Conservation (phyloP, 2,888 invertebrate genomes). For the Euclidia mi region DNA sequence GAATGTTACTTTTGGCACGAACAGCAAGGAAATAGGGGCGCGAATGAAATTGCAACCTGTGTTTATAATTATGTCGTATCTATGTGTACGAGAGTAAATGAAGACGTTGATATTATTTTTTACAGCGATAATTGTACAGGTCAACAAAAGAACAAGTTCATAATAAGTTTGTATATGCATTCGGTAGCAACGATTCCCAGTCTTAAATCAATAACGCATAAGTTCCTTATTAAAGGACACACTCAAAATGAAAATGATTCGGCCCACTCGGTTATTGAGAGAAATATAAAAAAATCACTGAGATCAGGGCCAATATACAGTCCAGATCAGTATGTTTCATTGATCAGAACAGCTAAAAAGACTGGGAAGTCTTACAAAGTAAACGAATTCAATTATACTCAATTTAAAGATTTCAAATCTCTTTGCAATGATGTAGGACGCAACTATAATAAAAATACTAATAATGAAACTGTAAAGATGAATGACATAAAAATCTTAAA, state of each 20-base stretch:
- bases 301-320: constrained; percentile 27
- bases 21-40: constrained; percentile 16
- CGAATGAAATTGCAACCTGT: constrained; percentile 17
- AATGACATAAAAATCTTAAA: constrained; percentile 12
- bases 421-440: constrained; percentile 11
- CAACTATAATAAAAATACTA: constrained; percentile 9
- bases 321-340: constrained; percentile 32
- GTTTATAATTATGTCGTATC: constrained; percentile 9
- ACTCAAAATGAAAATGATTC: constrained; percentile 27
- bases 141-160: constrained; percentile 15
- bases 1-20: constrained; percentile 20
- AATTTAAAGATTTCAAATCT: constrained; percentile 16
- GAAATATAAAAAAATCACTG: constrained; percentile 24
- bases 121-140: constrained; percentile 21
- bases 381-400: too few species aligned
- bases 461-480: constrained; percentile 13
- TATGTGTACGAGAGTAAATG: constrained; percentile 14
- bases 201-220: constrained; percentile 16
- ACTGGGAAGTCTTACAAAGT: constrained; percentile 12
- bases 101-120: constrained; percentile 16
- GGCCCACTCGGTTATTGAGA: constrained; percentile 32
- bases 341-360: constrained; percentile 37
- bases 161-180: constrained; percentile 15
- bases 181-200: constrained; percentile 12
- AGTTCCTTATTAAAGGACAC: constrained; percentile 17